Evolutionary conservation across 2,113 vertebrate genomes (phyloP).

Genomic region (Macroglossus sobrinus): DNA sequence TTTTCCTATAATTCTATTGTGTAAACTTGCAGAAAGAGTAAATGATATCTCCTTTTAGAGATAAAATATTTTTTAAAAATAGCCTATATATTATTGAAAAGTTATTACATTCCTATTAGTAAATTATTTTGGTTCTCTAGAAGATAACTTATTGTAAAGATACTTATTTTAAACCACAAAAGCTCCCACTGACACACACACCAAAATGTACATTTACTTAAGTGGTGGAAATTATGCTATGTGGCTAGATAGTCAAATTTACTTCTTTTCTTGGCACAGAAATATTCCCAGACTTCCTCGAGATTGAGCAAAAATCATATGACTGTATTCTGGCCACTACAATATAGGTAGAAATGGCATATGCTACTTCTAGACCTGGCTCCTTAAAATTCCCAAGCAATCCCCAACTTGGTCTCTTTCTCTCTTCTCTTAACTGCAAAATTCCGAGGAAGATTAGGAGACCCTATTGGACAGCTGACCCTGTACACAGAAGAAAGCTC

Average conservation of each 20-base stretch:
- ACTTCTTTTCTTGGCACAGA: not conserved
- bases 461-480: not conserved
- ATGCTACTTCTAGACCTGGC: not conserved
- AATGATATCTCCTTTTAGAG: not conserved
- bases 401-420: not conserved
- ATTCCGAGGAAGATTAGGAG: not conserved
- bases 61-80: conserved; percentile 1
- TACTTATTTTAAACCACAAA: not conserved
- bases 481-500: not conserved
- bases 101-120: not conserved
- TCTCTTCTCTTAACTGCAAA: not conserved
- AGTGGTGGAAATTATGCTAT: not conserved
- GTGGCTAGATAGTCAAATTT: not conserved
- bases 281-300: not conserved
- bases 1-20: not conserved
- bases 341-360: not conserved
- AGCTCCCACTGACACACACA: not conserved
- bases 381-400: not conserved
- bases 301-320: not conserved
- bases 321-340: not conserved
- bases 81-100: not conserved
- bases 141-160: not conserved
- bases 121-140: not conserved
- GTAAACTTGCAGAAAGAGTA: not conserved
- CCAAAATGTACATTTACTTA: not conserved